Percentiles rank a stretch among this genome's conserved stretches.
phyloP scores from a whole-genome alignment of 2,888 invertebrate species.

The Cynaeus angustus region DNA sequence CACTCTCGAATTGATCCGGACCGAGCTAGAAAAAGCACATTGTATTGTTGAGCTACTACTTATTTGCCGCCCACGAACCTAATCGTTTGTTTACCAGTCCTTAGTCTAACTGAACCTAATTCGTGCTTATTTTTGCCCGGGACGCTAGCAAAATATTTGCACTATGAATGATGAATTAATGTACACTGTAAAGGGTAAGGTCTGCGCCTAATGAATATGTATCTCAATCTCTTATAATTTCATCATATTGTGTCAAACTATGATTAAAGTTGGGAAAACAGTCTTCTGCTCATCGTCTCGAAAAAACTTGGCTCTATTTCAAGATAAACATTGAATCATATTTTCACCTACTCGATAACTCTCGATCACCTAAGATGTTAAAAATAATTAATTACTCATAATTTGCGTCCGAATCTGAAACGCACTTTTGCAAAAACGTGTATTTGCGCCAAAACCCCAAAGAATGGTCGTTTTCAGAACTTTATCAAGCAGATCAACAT shows the following conservation, averaged over 20 bases:
- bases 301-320: slow-evolving; percentile 24
- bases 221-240: slow-evolving; percentile 6
- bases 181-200: neutral
- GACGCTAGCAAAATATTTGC: neutral
- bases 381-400: slow-evolving; percentile 40
- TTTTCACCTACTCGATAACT: slow-evolving; percentile 38
- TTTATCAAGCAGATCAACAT: slow-evolving; percentile 17
- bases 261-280: slow-evolving; percentile 8
- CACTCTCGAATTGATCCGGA: too few relatives aligned
- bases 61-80: too few relatives aligned
- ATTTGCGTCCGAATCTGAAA: slow-evolving; percentile 14
- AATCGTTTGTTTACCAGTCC: neutral
- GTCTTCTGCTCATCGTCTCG: neutral
- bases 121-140: neutral
- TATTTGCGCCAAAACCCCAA: slow-evolving; percentile 20
- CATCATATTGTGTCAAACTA: slow-evolving; percentile 9
- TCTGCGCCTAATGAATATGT: slow-evolving; percentile 19
- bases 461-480: slow-evolving; percentile 27
- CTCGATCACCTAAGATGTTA: slow-evolving; percentile 24
- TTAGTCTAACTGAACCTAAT: neutral
- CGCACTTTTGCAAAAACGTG: neutral
- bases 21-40: too few relatives aligned
- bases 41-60: too few relatives aligned
- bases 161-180: slow-evolving; percentile 7
- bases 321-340: slow-evolving; percentile 37